These are phyloP conservation scores for Electrophaes corylata DNA, from an alignment of 2,888 invertebrate species.

Conservation along the genomic window DNA sequence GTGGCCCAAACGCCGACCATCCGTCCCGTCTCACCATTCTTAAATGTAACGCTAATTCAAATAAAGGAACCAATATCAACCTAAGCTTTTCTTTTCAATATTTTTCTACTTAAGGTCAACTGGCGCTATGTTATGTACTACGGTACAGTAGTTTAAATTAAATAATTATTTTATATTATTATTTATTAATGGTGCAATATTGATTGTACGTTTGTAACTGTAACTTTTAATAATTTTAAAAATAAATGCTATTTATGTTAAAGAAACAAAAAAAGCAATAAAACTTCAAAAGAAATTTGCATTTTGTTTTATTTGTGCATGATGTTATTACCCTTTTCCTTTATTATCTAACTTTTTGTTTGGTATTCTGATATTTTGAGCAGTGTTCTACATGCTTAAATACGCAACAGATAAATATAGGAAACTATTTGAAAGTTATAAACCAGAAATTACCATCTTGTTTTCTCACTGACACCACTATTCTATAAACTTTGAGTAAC, in stretches of 20 bases:
- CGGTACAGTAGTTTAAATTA: constrained; percentile 76
- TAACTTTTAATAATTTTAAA: constrained; percentile 80
- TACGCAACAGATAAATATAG: too few relatives aligned
- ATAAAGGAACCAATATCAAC: constrained; percentile 77
- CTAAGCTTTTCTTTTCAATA: constrained; percentile 76
- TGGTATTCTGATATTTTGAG: too few relatives aligned
- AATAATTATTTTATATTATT: constrained; percentile 80
- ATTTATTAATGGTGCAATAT: constrained; percentile 81
- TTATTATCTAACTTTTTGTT: too few relatives aligned
- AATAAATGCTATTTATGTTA: constrained; percentile 84
- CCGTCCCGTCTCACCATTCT: constrained; percentile 60
- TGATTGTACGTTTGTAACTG: constrained; percentile 81
- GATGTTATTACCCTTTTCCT: background rate
- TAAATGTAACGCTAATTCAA: constrained; percentile 70
- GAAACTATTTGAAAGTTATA: too few relatives aligned
- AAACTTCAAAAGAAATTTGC: constrained; percentile 74
- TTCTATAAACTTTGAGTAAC: too few relatives aligned
- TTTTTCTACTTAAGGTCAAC: constrained; percentile 75
- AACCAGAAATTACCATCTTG: too few relatives aligned
- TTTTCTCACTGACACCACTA: too few relatives aligned
- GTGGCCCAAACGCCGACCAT: constrained; percentile 70
- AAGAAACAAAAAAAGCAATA: constrained; percentile 82
- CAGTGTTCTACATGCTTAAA: too few relatives aligned
- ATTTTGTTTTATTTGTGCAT: constrained; percentile 53
- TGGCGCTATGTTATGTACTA: constrained; percentile 67